Conservation (phyloP, 1,140 invertebrate species). For the Temnothorax nylanderi region DNA sequence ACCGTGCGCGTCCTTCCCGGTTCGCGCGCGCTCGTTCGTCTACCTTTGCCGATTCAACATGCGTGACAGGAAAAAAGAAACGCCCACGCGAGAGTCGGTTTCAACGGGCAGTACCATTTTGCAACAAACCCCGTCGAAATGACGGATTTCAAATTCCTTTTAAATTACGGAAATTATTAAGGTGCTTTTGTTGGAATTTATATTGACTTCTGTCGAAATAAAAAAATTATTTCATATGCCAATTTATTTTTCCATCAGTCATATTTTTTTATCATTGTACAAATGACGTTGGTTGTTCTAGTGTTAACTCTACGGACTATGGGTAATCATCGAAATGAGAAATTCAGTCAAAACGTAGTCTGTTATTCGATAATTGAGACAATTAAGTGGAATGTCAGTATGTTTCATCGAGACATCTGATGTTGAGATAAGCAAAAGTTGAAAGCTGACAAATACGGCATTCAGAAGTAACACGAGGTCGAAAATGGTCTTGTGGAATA, state of each 20-base stretch:
- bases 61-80: background rate
- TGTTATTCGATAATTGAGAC: background rate
- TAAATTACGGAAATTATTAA: too few species aligned
- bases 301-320: background rate
- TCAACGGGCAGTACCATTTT: background rate
- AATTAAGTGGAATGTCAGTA: background rate
- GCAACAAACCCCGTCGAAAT: too few species aligned
- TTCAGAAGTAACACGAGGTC: background rate
- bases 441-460: background rate
- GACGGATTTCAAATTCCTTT: too few species aligned
- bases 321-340: background rate
- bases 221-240: too few species aligned
- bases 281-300: background rate
- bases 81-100: too few species aligned
- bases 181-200: too few species aligned
- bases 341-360: background rate
- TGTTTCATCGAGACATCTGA: background rate
- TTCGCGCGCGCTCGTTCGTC: background rate
- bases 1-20: background rate
- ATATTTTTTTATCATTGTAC: too few species aligned
- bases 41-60: background rate
- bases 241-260: too few species aligned
- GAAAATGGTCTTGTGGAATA: background rate
- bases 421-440: background rate
- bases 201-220: too few species aligned